phyloP scores from a whole-genome alignment of 2,797 vertebrate species.

The Anabacerthia variegaticeps region DNA sequence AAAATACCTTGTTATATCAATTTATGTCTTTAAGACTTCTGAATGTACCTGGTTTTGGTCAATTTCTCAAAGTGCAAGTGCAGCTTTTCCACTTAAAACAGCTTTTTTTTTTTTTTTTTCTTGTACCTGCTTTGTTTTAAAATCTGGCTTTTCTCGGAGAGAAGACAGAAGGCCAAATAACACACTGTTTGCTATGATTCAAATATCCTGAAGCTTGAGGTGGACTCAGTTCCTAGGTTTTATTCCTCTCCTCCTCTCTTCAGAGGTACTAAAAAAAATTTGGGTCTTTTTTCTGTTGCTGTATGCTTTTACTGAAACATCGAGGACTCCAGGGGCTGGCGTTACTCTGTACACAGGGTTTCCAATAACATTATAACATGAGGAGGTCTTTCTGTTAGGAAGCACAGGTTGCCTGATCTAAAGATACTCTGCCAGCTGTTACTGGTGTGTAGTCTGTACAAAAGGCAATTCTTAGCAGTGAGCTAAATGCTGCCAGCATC shows the following conservation, averaged over 20 bases:
- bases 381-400: background rate
- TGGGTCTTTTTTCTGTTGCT: background rate
- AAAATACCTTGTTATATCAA: background rate
- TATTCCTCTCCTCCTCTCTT: background rate
- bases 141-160: slow-evolving; percentile 10
- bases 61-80: background rate
- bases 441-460: background rate
- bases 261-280: background rate
- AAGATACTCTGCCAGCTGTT: background rate
- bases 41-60: background rate
- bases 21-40: slow-evolving; percentile 14
- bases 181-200: slow-evolving; percentile 7
- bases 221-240: background rate
- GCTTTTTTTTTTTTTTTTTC: background rate
- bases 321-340: background rate
- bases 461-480: background rate
- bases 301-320: background rate
- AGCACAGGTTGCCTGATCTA: background rate
- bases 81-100: slow-evolving; percentile 1
- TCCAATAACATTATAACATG: background rate
- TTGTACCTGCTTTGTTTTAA: slow-evolving; percentile 15
- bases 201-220: background rate
- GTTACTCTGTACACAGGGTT: background rate
- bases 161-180: background rate
- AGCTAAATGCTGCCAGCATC: background rate